These are phyloP conservation scores for Metopia argyrocephala DNA, from an alignment of 2,888 invertebrate genomes.

Conservation along the genomic window DNA sequence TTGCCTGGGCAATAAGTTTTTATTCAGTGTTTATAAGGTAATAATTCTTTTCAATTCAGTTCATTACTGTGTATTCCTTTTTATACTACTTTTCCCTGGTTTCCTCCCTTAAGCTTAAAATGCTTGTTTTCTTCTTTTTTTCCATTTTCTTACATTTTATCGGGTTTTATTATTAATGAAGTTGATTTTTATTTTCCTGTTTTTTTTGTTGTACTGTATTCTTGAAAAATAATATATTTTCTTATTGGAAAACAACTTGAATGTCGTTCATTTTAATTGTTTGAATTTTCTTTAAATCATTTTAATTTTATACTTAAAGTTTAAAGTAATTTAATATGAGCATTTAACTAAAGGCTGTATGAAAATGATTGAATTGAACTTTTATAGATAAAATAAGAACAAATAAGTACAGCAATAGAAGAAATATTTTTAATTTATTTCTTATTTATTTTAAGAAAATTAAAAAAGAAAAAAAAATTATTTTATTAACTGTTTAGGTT, in stretches of 20 bases:
- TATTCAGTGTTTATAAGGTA: neutral
- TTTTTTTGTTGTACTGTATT: neutral
- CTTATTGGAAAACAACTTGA: neutral
- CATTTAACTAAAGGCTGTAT: neutral
- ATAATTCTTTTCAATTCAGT: slow-evolving; percentile 8
- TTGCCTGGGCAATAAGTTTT: neutral
- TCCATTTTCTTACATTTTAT: too few relatives aligned
- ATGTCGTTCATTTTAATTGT: neutral
- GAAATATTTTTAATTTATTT: too few relatives aligned
- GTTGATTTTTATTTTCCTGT: neutral
- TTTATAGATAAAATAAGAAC: neutral
- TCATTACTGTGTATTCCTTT: neutral
- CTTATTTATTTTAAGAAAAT: too few relatives aligned
- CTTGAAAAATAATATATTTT: slow-evolving; percentile 12
- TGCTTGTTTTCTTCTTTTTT: too few relatives aligned
- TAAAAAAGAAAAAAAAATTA: too few relatives aligned
- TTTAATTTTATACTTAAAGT: neutral
- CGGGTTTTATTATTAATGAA: slow-evolving; percentile 2
- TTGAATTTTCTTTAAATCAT: slow-evolving; percentile 11
- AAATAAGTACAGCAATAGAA: too few relatives aligned
- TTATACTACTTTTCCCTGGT: neutral
- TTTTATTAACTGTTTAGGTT: too few relatives aligned
- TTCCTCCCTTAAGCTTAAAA: too few relatives aligned
- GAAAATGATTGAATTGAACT: neutral
- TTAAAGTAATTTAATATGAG: too few relatives aligned